phyloP scores from a whole-genome alignment of 2,113 vertebrate genomes.

The Onychostruthus taczanowskii region DNA sequence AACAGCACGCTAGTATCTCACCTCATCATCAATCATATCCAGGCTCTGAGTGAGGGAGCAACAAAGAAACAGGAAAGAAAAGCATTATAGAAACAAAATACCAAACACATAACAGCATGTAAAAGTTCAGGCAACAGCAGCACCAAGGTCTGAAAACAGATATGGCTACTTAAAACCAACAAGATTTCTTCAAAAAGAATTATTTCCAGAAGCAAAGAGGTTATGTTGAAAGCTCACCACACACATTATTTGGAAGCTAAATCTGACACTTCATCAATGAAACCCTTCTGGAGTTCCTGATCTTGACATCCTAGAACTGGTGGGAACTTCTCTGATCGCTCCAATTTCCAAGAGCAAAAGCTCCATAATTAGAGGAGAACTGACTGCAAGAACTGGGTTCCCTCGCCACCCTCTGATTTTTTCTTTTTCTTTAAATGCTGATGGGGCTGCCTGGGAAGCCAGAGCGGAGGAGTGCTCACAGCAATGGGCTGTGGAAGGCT shows the following conservation, averaged over 20 bases:
- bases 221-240: constrained; percentile 38
- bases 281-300: neutral
- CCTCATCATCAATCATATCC: constrained; percentile 99
- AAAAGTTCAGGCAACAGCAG: constrained; percentile 38
- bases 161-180: constrained; percentile 1
- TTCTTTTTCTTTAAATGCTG: neutral
- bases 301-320: neutral
- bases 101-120: constrained; percentile 37
- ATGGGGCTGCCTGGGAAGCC: neutral
- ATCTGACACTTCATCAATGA: neutral
- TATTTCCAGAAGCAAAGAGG: constrained; percentile 11
- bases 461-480: fast-evolving
- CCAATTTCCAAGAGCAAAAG: neutral
- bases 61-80: constrained; percentile 77
- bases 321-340: neutral
- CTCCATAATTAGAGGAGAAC: neutral
- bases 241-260: neutral
- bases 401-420: neutral
- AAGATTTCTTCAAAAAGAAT: neutral
- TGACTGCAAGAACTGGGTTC: neutral
- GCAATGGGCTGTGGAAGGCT: neutral
- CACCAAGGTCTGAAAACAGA: constrained; percentile 24
- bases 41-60: constrained; percentile 89
- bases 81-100: constrained; percentile 69
- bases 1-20: constrained; percentile 77